phyloP scores from a whole-genome alignment of 2,888 invertebrate genomes.

The Caenorhabditis sp. region DNA sequence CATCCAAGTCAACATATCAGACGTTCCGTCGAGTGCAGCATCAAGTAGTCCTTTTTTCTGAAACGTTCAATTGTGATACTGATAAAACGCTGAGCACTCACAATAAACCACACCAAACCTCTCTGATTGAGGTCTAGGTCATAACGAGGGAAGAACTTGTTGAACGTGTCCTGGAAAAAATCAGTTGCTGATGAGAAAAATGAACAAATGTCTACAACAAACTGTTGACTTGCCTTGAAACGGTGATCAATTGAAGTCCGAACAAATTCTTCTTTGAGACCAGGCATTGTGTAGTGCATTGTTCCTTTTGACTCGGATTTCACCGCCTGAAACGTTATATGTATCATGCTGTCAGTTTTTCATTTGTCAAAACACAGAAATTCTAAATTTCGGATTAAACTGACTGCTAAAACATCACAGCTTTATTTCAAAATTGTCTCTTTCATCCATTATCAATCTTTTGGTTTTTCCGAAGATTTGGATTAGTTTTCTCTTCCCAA shows the following conservation, averaged over 20 bases:
- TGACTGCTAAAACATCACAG: neutral
- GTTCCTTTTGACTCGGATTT: conserved; percentile 49
- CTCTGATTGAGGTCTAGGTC: conserved; percentile 63
- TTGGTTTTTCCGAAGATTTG: neutral
- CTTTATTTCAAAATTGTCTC: too few relatives aligned
- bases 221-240: conserved; percentile 37
- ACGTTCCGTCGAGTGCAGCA: conserved; percentile 93
- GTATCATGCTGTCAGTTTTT: too few relatives aligned
- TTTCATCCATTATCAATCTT: neutral
- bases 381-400: neutral
- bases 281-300: conserved; percentile 78
- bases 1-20: conserved; percentile 89
- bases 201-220: too few relatives aligned
- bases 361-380: too few relatives aligned
- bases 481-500: neutral
- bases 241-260: conserved; percentile 49
- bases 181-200: conserved; percentile 34
- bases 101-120: conserved; percentile 64
- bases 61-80: neutral
- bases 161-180: conserved; percentile 60
- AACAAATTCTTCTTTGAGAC: conserved; percentile 69
- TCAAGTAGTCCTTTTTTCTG: conserved; percentile 88
- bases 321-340: conserved; percentile 35
- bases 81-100: conserved; percentile 40
- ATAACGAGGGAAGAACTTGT: conserved; percentile 45